Evolutionary conservation across 2,797 vertebrate species (phyloP), one percentile per base, ranked within the genome.

Genomic region (Poecilia gillii): DNA sequence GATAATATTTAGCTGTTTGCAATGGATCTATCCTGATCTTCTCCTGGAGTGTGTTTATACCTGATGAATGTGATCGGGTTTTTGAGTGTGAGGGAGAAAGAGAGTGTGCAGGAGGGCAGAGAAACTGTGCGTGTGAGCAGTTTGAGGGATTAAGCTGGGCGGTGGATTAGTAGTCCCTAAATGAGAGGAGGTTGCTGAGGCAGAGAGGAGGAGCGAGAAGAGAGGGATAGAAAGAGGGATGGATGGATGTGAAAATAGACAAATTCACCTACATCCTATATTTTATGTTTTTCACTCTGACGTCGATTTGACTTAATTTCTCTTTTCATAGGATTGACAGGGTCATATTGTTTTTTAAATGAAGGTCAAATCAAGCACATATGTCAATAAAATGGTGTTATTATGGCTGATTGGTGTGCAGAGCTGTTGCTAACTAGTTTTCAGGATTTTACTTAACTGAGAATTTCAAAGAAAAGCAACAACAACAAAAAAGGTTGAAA

Each of bases 141-240:
- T 91, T 88, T 85, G 83, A 85, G 75, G 92, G 93, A 94, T 96
- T 95, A 95, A 90, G 57, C 84, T 85, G 81, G 84, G 55, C 85
- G 77, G 78, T 89, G 92, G 94, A 95, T 96, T 95, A 95, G 87
- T 94, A 4, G 79, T 89, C 88, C 85, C 86, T 87, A 84, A 92
- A 93, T 93, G 92, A 94, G 91, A 85, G 87, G 84, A 89, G 88
- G 88, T 85, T 88, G 82, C 23, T 79, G 81, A 45, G 75, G 79
- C 75, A 72, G 16, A 31, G 79, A 75, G 20, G 59, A 72, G 79
- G 16, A 46, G 85, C 0, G 8, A 23, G 51, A 53, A 25, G 23
- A 51, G 20, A 83, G 80, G 49, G n/a, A 64, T 41, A 62, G 49
- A 73, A 74, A 70, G 75, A 84, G 36, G 74, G 72, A 57, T 77